Percentiles rank a stretch among this genome's conserved stretches.
phyloP scores from a whole-genome alignment of 2,888 invertebrate species.

The Patella ulyssiponensis region DNA sequence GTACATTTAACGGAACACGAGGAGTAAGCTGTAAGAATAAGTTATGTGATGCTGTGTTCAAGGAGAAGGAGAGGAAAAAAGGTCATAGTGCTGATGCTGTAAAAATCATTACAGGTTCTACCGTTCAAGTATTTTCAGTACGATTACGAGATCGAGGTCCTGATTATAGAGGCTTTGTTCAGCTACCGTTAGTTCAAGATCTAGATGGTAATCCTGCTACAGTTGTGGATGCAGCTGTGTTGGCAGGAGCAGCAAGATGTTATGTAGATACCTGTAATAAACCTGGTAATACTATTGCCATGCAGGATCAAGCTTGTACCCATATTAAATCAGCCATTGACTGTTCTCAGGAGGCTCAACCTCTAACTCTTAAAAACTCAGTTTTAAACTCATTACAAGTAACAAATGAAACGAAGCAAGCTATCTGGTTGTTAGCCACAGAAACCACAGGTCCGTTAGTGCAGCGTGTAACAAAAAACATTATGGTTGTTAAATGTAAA shows the following conservation, averaged over 20 bases:
- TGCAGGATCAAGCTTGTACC: conserved; percentile 73
- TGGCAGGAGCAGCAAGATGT: conserved; percentile 69
- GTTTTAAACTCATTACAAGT: conserved; percentile 77
- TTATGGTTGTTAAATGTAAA: conserved; percentile 82
- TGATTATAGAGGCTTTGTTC: conserved; percentile 83
- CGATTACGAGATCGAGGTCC: conserved; percentile 80
- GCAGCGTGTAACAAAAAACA: conserved; percentile 80
- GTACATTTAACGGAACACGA: conserved; percentile 82
- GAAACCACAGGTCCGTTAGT: conserved; percentile 79
- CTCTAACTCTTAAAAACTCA: conserved; percentile 78
- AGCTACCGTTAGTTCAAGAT: conserved; percentile 73
- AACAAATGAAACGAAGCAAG: conserved; percentile 77
- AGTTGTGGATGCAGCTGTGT: conserved; percentile 60
- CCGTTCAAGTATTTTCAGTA: conserved; percentile 79
- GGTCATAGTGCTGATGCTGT: conserved; percentile 78
- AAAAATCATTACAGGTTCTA: conserved; percentile 78
- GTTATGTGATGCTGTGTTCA: conserved; percentile 79
- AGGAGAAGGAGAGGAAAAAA: conserved; percentile 76
- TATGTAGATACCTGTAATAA: conserved; percentile 71
- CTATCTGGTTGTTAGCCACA: conserved; percentile 77
- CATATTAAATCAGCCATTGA: conserved; percentile 80
- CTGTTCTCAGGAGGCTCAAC: conserved; percentile 78
- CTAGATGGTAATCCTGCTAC: conserved; percentile 68
- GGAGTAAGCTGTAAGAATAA: conserved; percentile 83
- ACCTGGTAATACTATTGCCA: conserved; percentile 42